Conservation (phyloP, 2,888 invertebrate genomes). For the Pterobdella sp. region DNA sequence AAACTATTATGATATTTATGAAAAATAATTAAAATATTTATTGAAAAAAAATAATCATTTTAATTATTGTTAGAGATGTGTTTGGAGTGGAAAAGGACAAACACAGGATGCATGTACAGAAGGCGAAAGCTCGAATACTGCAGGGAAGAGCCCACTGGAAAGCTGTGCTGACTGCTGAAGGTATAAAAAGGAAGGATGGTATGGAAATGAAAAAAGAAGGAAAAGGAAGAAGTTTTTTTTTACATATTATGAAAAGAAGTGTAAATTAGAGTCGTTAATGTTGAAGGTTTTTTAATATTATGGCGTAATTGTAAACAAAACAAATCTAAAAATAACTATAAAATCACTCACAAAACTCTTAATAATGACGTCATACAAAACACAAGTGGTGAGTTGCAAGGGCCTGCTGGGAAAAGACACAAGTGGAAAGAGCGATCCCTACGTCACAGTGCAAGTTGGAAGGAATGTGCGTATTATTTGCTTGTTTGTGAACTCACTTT, state of each 20-base stretch:
- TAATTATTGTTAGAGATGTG: constrained; percentile 65
- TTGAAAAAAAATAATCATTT: background rate
- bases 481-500: no score
- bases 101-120: constrained; percentile 86
- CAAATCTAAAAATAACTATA: no score
- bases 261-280: no score
- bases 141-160: constrained; percentile 99
- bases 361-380: no score
- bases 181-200: background rate
- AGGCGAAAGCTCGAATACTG: constrained; percentile 93
- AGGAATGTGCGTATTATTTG: constrained; percentile 84
- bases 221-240: background rate
- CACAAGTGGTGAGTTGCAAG: constrained; percentile 99
- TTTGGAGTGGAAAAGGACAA: constrained; percentile 92
- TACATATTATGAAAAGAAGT: no score
- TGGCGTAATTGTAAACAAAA: no score
- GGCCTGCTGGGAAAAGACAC: constrained; percentile 99
- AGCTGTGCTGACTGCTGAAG: constrained; percentile 89
- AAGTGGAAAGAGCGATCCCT: constrained; percentile 98
- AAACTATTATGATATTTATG: background rate
- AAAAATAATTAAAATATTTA: background rate
- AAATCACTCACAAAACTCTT: no score
- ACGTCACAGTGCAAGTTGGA: constrained; percentile 97
- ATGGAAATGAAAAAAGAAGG: no score
- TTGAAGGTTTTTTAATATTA: no score